These are phyloP conservation scores for Xylocampa areola DNA, from an alignment of 2,888 invertebrate species.

Conservation along the genomic window DNA sequence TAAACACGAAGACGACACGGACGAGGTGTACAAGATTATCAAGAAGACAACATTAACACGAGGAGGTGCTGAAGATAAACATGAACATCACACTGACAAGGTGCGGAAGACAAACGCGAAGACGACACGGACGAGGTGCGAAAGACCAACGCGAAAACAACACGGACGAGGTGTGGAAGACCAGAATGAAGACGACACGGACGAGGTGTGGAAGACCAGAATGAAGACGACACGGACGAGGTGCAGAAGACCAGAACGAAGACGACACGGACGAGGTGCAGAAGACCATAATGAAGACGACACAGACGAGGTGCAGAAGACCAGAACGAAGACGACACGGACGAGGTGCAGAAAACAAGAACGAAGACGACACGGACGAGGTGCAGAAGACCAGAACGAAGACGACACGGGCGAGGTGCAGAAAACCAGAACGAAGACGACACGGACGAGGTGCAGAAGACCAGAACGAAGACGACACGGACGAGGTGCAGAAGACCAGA, in stretches of 20 bases:
- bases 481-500: not conserved
- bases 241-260: too few species aligned
- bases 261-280: not conserved
- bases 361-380: not conserved
- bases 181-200: not conserved
- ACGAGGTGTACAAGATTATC: not conserved
- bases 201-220: not conserved
- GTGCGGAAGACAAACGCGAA: too few species aligned
- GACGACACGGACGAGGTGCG: not conserved
- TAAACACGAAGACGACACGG: constrained; percentile 2
- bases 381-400: not conserved
- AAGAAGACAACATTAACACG: too few species aligned
- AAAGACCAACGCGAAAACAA: not conserved
- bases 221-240: constrained; percentile 1
- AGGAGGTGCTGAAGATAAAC: too few species aligned
- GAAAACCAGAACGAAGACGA: too few species aligned
- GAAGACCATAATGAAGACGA: not conserved
- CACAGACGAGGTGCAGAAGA: not conserved
- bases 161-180: not conserved
- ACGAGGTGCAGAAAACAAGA: not conserved
- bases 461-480: too few species aligned
- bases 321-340: not conserved
- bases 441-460: not conserved
- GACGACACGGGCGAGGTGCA: too few species aligned
- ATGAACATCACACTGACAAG: too few species aligned